phyloP scores from a whole-genome alignment of 2,888 invertebrate species.

The Gnatocerus cornutus region DNA sequence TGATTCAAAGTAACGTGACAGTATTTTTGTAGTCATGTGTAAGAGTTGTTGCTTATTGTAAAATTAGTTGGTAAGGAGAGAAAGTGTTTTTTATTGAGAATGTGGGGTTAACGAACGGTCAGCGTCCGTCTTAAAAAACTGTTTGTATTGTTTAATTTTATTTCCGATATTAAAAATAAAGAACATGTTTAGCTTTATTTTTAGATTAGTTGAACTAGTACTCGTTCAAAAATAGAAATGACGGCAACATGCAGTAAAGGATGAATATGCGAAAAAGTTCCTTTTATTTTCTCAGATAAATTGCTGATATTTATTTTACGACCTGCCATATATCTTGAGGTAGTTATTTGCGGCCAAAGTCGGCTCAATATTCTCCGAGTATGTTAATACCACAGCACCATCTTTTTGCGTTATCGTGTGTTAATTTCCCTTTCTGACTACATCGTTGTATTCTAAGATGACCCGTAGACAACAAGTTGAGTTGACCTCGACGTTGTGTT shows the following conservation, averaged over 20 bases:
- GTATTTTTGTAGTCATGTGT: not conserved
- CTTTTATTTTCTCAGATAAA: not conserved
- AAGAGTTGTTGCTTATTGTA: not conserved
- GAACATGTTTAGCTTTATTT: slow-evolving; percentile 3
- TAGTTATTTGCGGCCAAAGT: no score
- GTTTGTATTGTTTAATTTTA: slow-evolving; percentile 4
- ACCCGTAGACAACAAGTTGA: slow-evolving; percentile 21
- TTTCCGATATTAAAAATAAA: not conserved
- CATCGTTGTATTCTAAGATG: slow-evolving; percentile 17
- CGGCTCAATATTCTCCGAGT: no score
- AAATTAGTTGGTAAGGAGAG: not conserved
- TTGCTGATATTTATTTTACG: no score
- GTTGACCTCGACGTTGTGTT: slow-evolving; percentile 20
- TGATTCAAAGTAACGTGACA: slow-evolving; percentile 7
- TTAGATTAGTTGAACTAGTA: not conserved
- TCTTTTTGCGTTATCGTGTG: no score
- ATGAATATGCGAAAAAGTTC: not conserved
- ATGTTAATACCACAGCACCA: no score
- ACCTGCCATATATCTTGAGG: no score
- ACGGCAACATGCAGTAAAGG: not conserved
- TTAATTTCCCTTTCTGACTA: not conserved
- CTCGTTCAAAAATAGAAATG: slow-evolving; percentile 10
- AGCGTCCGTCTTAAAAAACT: not conserved
- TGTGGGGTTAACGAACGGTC: slow-evolving; percentile 6
- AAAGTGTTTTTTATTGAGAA: not conserved